These are phyloP conservation scores for Amphiprion clarkii DNA, from an alignment of 2,797 vertebrate genomes.

Conservation along the genomic window DNA sequence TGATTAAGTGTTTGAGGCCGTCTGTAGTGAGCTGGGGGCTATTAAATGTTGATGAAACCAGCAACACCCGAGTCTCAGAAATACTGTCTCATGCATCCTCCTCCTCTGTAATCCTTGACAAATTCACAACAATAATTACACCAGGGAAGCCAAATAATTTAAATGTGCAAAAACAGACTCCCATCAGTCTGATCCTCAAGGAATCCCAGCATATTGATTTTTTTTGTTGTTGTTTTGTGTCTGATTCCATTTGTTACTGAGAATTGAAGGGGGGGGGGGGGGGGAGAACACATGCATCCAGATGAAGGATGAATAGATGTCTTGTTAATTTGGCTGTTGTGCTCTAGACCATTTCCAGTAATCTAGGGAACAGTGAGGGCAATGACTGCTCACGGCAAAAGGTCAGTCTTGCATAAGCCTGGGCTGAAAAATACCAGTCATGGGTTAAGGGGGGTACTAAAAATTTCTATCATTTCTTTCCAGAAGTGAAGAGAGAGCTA, in stretches of 20 bases:
- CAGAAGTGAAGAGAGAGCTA: slow-evolving; percentile 29
- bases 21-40: slow-evolving; percentile 28
- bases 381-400: slow-evolving; percentile 50
- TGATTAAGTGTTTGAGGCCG: slow-evolving; percentile 51
- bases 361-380: slow-evolving; percentile 40
- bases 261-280: not conserved
- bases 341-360: slow-evolving; percentile 42
- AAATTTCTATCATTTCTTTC: slow-evolving; percentile 45
- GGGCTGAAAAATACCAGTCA: slow-evolving; percentile 43
- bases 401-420: slow-evolving; percentile 47
- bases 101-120: slow-evolving; percentile 40
- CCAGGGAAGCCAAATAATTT: slow-evolving; percentile 37
- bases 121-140: slow-evolving; percentile 48
- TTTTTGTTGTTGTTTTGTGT: slow-evolving; percentile 14
- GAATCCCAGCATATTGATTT: slow-evolving; percentile 56
- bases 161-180: slow-evolving; percentile 42
- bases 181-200: slow-evolving; percentile 39
- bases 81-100: slow-evolving; percentile 4
- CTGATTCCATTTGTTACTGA: slow-evolving; percentile 32
- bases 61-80: slow-evolving; percentile 34
- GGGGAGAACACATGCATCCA: not conserved
- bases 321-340: slow-evolving; percentile 32
- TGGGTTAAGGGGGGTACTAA: slow-evolving; percentile 38
- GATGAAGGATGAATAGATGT: slow-evolving; percentile 11
- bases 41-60: slow-evolving; percentile 47